phyloP scores from a whole-genome alignment of 2,888 invertebrate species.

The Drosophila diplacantha region DNA sequence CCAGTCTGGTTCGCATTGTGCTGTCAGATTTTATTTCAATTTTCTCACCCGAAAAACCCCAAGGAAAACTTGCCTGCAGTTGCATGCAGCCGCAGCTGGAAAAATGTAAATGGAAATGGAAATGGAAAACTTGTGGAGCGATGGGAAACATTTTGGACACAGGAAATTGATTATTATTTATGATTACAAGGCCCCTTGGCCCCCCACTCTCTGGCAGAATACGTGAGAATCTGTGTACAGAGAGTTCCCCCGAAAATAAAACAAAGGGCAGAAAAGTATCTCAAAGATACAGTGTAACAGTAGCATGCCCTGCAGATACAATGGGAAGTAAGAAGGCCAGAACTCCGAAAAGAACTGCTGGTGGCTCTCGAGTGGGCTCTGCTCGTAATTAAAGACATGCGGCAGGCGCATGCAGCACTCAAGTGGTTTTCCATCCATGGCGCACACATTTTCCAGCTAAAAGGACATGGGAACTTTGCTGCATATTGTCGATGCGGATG shows the following conservation, averaged over 20 bases:
- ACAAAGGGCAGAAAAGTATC: slow-evolving; percentile 22
- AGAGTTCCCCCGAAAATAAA: slow-evolving; percentile 23
- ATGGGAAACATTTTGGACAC: slow-evolving; percentile 67
- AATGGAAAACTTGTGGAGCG: slow-evolving; percentile 51
- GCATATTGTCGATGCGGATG: slow-evolving; percentile 21
- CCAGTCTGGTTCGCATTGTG: slow-evolving; percentile 25
- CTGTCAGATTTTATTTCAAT: slow-evolving; percentile 63
- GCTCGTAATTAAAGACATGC: slow-evolving; percentile 62
- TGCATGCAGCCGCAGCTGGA: slow-evolving; percentile 47
- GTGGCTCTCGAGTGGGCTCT: slow-evolving; percentile 58
- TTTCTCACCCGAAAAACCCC: slow-evolving; percentile 49
- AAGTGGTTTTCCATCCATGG: slow-evolving; percentile 56
- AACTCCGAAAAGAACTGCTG: slow-evolving; percentile 35
- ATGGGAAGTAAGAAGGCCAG: slow-evolving; percentile 24
- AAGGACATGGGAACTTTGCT: slow-evolving; percentile 56
- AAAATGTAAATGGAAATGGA: slow-evolving; percentile 14
- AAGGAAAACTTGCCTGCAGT: slow-evolving; percentile 52
- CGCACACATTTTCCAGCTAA: slow-evolving; percentile 45
- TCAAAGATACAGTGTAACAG: slow-evolving; percentile 41
- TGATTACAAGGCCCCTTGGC: slow-evolving; percentile 53
- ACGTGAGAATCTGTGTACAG: slow-evolving; percentile 33
- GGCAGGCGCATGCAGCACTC: slow-evolving; percentile 38
- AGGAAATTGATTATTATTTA: slow-evolving; percentile 73
- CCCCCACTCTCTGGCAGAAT: slow-evolving; percentile 1
- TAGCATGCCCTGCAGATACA: slow-evolving; percentile 15